A percentile compares a stretch with the other conserved stretches of the same genome.
Evolutionary conservation across 2,888 invertebrate species (phyloP).

Genomic region (Calameuta pallipes): DNA sequence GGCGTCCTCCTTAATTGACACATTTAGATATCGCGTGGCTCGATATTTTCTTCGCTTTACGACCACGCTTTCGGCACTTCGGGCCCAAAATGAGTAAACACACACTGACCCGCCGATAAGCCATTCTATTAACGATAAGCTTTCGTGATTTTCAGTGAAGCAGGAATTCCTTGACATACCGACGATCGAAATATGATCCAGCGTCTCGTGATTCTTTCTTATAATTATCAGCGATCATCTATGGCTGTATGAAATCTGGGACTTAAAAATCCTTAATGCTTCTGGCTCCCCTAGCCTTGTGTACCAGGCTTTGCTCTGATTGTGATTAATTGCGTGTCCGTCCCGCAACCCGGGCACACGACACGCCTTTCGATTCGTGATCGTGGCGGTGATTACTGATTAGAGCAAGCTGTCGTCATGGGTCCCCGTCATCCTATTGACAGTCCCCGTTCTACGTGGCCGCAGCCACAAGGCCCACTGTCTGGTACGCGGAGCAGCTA

Average conservation of each 20-base stretch:
- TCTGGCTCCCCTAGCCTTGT: neutral
- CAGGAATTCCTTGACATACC: neutral
- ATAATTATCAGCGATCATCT: conserved; percentile 14
- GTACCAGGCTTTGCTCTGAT: neutral
- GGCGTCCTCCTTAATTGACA: conserved; percentile 35
- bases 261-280: neutral
- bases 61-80: neutral
- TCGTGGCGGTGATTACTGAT: neutral
- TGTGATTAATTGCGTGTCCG: neutral
- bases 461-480: neutral
- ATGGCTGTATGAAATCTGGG: neutral
- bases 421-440: conserved; percentile 14
- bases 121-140: neutral
- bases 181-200: neutral
- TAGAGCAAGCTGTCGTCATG: neutral
- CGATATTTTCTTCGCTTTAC: conserved; percentile 1
- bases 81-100: neutral
- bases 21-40: conserved; percentile 34
- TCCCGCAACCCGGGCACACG: neutral
- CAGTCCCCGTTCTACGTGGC: neutral
- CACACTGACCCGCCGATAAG: neutral
- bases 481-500: conserved; percentile 17
- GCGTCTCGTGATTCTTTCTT: neutral
- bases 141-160: neutral
- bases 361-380: neutral